Percentiles rank a stretch among this genome's conserved stretches.
Conservation (phyloP, 1,140 invertebrate genomes). For the Neomicropteryx cornuta region DNA sequence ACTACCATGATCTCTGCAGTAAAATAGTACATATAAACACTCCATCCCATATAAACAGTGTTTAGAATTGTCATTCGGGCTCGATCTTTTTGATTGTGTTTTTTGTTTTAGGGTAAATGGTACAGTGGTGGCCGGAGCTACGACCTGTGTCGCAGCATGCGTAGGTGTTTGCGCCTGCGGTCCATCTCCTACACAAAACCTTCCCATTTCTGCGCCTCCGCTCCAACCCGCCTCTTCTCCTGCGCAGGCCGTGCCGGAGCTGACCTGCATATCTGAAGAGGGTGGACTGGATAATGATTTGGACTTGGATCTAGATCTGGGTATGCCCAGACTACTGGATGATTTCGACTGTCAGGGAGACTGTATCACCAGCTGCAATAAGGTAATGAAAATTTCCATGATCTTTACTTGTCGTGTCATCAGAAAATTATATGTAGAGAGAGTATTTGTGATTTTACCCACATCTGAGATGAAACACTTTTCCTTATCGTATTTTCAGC, state of each 20-base stretch:
- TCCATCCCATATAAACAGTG: too few relatives aligned
- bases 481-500: too few relatives aligned
- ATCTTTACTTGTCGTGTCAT: too few relatives aligned
- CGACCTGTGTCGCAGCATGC: constrained; percentile 19
- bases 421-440: too few relatives aligned
- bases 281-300: constrained; percentile 73
- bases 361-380: constrained; percentile 81
- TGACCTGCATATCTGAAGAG: constrained; percentile 81
- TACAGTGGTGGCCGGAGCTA: constrained; percentile 15
- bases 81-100: too few relatives aligned
- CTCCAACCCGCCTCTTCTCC: constrained; percentile 33
- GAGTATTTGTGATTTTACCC: too few relatives aligned
- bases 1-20: too few relatives aligned
- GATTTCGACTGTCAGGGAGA: constrained; percentile 74
- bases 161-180: constrained; percentile 22
- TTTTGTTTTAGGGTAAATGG: constrained; percentile 29
- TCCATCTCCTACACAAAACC: constrained; percentile 21
- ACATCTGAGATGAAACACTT: too few relatives aligned
- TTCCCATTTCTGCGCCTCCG: too few relatives aligned
- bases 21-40: too few relatives aligned
- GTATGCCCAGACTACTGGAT: constrained; percentile 70
- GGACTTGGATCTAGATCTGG: constrained; percentile 40
- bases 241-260: constrained; percentile 47
- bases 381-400: too few relatives aligned
- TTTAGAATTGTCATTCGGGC: too few relatives aligned